Percentiles rank a stretch among this genome's conserved stretches.
Evolutionary conservation across 2,113 vertebrate genomes (phyloP).

Genomic region (Felis chaus): DNA sequence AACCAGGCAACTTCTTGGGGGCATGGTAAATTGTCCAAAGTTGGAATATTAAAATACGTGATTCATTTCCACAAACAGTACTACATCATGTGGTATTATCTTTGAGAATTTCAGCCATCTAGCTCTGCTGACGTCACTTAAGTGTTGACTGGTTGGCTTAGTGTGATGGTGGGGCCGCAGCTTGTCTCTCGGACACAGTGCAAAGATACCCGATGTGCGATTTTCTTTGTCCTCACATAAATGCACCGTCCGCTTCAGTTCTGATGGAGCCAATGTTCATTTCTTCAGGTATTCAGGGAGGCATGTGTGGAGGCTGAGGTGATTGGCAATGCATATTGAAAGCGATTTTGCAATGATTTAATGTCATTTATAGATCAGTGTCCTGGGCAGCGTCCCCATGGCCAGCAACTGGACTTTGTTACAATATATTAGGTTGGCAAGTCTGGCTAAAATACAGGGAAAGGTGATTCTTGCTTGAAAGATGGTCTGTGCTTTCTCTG

Average conservation of each 20-base stretch:
- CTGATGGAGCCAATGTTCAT: not conserved
- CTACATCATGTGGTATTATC: not conserved
- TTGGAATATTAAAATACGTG: not conserved
- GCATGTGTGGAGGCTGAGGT: not conserved
- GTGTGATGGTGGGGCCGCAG: not conserved
- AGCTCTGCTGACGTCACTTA: not conserved
- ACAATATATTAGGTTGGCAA: not conserved
- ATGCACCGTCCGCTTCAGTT: not conserved
- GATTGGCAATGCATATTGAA: not conserved
- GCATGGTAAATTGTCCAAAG: not conserved
- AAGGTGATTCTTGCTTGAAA: not conserved
- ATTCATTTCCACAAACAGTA: not conserved
- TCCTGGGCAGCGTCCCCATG: not conserved
- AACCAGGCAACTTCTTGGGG: not conserved
- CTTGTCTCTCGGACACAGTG: rapidly evolving
- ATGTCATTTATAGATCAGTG: not conserved
- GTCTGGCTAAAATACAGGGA: not conserved
- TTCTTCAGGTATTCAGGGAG: not conserved
- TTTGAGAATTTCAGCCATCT: not conserved
- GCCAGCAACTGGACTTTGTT: not conserved
- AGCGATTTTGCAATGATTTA: not conserved
- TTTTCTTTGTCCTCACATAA: not conserved
- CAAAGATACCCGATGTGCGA: not conserved
- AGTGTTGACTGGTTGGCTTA: not conserved
- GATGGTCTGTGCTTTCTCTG: not conserved